Base-by-base conservation (phyloP, 2,888 invertebrate species). In the Metalampra italica region DNA sequence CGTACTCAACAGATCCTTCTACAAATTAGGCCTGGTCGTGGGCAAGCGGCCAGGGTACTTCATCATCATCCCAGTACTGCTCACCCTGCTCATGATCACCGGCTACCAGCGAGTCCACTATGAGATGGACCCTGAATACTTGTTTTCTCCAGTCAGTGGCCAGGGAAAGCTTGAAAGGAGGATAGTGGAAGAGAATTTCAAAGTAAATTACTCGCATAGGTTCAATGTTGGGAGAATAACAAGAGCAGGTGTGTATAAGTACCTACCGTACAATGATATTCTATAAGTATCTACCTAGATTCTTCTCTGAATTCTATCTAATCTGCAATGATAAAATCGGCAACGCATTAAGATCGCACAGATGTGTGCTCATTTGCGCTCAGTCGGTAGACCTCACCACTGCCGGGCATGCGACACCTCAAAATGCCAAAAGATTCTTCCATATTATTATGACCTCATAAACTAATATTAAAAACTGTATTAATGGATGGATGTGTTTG, bases 101-200 rank as follows among this genome's bases (percentile, higher is more conserved):
- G 97, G 97, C 46, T 96, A 95, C 82, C 97, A 97, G 83, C 91
- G 92, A 75, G 91, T 97, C 51, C 90, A 94, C 75, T 97, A 96
- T 84, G 96, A 97, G 87, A 97, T 97, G 86, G 97, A 97, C 80
- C 97, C 97, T 0, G 97, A 97, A 78, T 97, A 97, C 82, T 91
- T 97, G 13, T 97, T 97, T 88, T 96, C 96, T 36, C 97, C 97
- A 0, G 91, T 96, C 57, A 94, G 95, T 66, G 97, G 97, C 0
- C 94, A 94, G 61, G 96, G 96, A 11, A 96, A 96, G 81, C 77
- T 90, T 42, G 97, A 97, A 74, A 91, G 97, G 60, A 92, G 93
- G 29, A 92, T 96, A 46, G 95, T 96, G 11, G 97, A 97, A 71
- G 91, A 92, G 59, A 91, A 92, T 68, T 97, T 97, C 82, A 96